Base-by-base conservation (phyloP, 2,797 vertebrate genomes). In the Molossus alvarezi region DNA sequence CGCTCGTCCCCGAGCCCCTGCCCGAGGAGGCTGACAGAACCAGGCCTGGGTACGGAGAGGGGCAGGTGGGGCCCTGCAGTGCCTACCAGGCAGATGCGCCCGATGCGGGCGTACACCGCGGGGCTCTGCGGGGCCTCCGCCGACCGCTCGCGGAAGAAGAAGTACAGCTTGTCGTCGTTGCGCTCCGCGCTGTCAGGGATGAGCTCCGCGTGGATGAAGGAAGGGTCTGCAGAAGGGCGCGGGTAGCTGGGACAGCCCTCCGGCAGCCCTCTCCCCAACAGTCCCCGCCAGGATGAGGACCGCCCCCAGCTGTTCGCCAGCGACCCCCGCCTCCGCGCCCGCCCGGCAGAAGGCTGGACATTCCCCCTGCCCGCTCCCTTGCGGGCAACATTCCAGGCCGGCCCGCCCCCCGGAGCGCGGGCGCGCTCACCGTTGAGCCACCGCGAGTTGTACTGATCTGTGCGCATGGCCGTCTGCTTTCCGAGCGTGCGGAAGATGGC, bases 361-460 rank as follows among this genome's bases (percentile, higher is more conserved):
- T 3, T 3, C 3, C 9, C 55, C 73, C 5, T 2, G 0, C 5
- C 27, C 8, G 62, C 9, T 76, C 72, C 62, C 60, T 21, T 12
- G 20, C 4, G 33, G 27, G 3, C 10, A 60, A 1, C 18, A 10
- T 11, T 75, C 37, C 18, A 3, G 79, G 48, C 53, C 65, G 2
- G 60, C 33, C 76, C 33, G 6, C 37, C 55, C 77, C 57, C 51
- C 25, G 76, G 23, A 5, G 41, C 10, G 1, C 1, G 41, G 53
- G 6, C 1, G 18, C 8, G 53, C 98, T 98, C 96, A 99, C 99
- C 99, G 0, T 99, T 99, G 93, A 99, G 99, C 99, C 99, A 99
- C 98, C 99, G 99, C 80, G 99, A 99, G 97, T 99, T 99, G 98
- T 99, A 99, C 98, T 99, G 99, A 98, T 99, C 99, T 0, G 99